phyloP scores from a whole-genome alignment of 1,140 invertebrate species.

The Neodiprion fabricii region DNA sequence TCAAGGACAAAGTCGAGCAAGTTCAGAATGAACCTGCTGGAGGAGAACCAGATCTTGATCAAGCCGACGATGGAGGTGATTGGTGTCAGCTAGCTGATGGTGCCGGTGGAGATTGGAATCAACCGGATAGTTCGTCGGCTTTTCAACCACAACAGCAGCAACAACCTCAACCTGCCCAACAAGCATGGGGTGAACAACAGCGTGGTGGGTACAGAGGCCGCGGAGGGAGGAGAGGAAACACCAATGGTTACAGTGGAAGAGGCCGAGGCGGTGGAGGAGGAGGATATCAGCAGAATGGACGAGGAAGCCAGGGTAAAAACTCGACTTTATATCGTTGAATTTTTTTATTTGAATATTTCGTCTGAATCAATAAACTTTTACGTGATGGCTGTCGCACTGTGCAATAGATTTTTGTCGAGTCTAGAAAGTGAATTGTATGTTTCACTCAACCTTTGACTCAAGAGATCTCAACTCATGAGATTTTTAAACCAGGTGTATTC shows the following conservation, averaged over 20 bases:
- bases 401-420: too few relatives aligned
- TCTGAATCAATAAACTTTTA: constrained; percentile 9
- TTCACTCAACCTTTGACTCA: too few relatives aligned
- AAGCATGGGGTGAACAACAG: constrained; percentile 52
- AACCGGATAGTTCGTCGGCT: constrained; percentile 33
- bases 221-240: constrained; percentile 50
- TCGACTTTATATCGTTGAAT: background rate
- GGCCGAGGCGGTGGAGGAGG: constrained; percentile 43
- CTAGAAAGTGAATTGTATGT: too few relatives aligned
- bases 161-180: constrained; percentile 43
- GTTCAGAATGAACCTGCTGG: constrained; percentile 39
- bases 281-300: constrained; percentile 57
- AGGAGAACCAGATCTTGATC: constrained; percentile 39
- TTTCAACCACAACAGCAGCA: constrained; percentile 40
- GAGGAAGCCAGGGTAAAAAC: constrained; percentile 49
- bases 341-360: constrained; percentile 14
- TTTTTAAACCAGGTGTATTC: background rate
- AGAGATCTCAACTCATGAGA: too few relatives aligned
- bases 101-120: constrained; percentile 48
- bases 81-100: constrained; percentile 51
- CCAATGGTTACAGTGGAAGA: constrained; percentile 54
- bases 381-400: too few relatives aligned
- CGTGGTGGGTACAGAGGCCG: constrained; percentile 51
- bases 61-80: constrained; percentile 44
- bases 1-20: constrained; percentile 43